Percentiles rank a stretch among this genome's conserved stretches.
Evolutionary conservation across 1,140 invertebrate genomes (phyloP).

Genomic region (Ladona fulva): DNA sequence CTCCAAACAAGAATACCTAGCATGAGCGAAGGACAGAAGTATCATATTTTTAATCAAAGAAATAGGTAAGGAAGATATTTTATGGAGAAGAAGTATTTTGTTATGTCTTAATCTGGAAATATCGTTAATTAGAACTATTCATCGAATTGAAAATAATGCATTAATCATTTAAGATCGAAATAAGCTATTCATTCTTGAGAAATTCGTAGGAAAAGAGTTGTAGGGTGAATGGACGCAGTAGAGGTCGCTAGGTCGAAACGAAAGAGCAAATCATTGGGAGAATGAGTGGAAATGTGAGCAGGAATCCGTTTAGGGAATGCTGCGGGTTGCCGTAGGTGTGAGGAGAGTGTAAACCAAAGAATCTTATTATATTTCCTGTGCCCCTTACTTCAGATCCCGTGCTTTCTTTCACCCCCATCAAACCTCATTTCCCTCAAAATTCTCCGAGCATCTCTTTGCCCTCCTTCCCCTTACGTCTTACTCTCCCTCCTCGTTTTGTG

Average conservation of each 20-base stretch:
- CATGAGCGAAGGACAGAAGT: too few relatives aligned
- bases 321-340: not conserved
- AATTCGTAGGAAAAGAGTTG: not conserved
- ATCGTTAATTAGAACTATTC: too few relatives aligned
- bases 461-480: not conserved
- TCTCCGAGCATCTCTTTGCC: not conserved
- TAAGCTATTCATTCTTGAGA: too few relatives aligned
- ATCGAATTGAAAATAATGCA: too few relatives aligned
- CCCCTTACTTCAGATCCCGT: not conserved
- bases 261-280: not conserved
- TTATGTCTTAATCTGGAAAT: too few relatives aligned
- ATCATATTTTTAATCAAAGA: too few relatives aligned
- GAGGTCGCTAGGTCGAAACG: not conserved
- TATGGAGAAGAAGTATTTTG: too few relatives aligned
- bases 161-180: too few relatives aligned
- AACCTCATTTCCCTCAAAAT: not conserved
- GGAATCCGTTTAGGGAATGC: not conserved
- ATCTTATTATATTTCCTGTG: not conserved
- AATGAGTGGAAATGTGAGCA: not conserved
- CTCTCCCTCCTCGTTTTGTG: not conserved
- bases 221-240: not conserved
- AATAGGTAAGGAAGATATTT: too few relatives aligned
- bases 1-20: too few relatives aligned
- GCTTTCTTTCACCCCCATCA: not conserved
- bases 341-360: not conserved